phyloP scores from a whole-genome alignment of 2,113 vertebrate species.

The Circaetus gallicus region DNA sequence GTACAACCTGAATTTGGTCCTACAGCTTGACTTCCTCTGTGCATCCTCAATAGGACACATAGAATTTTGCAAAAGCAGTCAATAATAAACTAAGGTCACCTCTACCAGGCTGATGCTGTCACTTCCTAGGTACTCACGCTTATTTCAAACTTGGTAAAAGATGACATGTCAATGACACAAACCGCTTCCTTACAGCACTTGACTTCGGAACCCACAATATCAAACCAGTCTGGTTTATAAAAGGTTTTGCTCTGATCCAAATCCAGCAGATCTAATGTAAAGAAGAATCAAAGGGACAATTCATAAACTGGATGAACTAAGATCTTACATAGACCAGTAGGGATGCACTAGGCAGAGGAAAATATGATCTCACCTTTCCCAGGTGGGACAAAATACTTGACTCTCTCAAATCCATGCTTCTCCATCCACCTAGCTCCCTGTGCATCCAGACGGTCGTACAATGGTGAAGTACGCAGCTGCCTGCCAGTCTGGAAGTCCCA shows the following conservation, averaged over 20 bases:
- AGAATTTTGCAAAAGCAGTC: neutral
- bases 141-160: constrained; percentile 98
- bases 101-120: neutral
- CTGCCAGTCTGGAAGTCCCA: constrained; percentile 98
- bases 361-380: constrained; percentile 80
- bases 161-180: constrained; percentile 98
- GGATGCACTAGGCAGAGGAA: neutral
- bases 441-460: constrained; percentile 93
- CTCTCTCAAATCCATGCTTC: constrained; percentile 96
- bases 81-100: neutral
- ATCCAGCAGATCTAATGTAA: constrained; percentile 83
- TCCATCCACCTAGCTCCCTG: constrained; percentile 99
- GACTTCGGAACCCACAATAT: constrained; percentile 94
- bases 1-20: neutral
- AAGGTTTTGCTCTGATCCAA: constrained; percentile 98
- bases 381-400: constrained; percentile 93
- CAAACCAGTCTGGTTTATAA: constrained; percentile 99
- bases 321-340: accelerated
- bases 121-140: constrained; percentile 79
- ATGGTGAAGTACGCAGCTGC: constrained; percentile 91
- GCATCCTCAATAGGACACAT: neutral
- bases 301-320: neutral
- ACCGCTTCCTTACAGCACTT: constrained; percentile 98
- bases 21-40: neutral
- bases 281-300: neutral